Evolutionary conservation across 2,888 invertebrate species (phyloP).

Genomic region (Pterostichus madidus): DNA sequence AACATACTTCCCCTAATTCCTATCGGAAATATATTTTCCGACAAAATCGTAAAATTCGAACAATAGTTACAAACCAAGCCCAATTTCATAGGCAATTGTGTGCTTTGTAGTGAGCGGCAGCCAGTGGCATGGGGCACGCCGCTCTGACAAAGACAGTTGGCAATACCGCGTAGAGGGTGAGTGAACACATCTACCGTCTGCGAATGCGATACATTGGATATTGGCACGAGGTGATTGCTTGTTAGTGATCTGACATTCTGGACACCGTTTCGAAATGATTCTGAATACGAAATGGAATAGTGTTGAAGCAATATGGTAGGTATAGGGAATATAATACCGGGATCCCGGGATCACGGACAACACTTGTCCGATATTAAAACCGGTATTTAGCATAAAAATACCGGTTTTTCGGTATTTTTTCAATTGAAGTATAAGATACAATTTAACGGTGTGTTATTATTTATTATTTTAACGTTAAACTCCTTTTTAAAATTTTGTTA

Average conservation of each 20-base stretch:
- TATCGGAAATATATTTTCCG: constrained; percentile 9
- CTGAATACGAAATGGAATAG: not conserved
- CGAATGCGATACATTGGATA: not conserved
- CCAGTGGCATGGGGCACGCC: not conserved
- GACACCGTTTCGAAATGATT: not conserved
- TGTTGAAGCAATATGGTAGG: too few relatives aligned
- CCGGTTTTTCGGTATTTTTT: too few relatives aligned
- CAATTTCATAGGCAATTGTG: constrained; percentile 65
- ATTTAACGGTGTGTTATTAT: too few relatives aligned
- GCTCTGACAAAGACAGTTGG: constrained; percentile 42
- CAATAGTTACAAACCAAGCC: constrained; percentile 53
- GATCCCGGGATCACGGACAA: too few relatives aligned
- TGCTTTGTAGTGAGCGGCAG: constrained; percentile 9
- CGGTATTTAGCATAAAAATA: too few relatives aligned
- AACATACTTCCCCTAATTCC: not conserved
- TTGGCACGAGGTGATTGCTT: constrained; percentile 21
- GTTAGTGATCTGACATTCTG: constrained; percentile 16
- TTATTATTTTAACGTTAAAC: too few relatives aligned
- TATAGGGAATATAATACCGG: too few relatives aligned
- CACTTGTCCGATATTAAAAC: too few relatives aligned
- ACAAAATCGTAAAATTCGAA: constrained; percentile 54
- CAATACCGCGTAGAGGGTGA: constrained; percentile 16
- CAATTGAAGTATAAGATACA: too few relatives aligned
- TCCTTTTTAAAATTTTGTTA: too few relatives aligned
- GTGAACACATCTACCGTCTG: constrained; percentile 24